Evolutionary conservation across 2,113 vertebrate genomes (phyloP), one percentile per base, ranked within the genome.

Genomic region (Oxygymnocypris stewartii): DNA sequence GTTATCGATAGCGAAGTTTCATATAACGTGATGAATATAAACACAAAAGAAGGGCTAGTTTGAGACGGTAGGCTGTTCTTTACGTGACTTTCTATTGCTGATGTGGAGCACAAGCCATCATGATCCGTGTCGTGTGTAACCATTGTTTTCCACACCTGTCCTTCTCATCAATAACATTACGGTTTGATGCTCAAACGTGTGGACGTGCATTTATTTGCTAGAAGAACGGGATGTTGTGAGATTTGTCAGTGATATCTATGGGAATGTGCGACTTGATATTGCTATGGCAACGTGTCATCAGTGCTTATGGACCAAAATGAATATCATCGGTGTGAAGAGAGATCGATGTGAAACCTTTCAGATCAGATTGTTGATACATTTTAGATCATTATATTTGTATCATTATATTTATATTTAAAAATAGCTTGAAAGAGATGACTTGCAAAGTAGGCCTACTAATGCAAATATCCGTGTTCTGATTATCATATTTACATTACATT

Each of bases 11-110:
- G 67, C 49, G 77, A 61, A 35, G 28, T 35, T n/a, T 59, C 6
- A 37, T 54, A 44, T 40, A 79, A 79, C 54, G 20, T 63, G 20
- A 73, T 75, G 59, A 61, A 74, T 82, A 57, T 44, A 75, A 65
- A 61, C 37, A 25, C 79, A 51, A 75, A 82, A 16, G 28, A 49
- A 28, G 44, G 54, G 35, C 40, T 86, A 20, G 54, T 47, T 61
- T 80, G 20, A 65, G 23, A 87, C 85, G 85, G 85, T 87, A 87
- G 85, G 85, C 69, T 82, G 37, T 59, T 37, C 8, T 82, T 51
- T 23, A 37, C 61, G 59, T 67, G 79, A 47, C n/a, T 37, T 83
- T 49, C 18, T 71, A 9, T 83, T 71, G 65, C 25, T 71, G 42
- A 65, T 71, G 63, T 83, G 63, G 42, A 69, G 65, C 65, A 37